These are phyloP conservation scores for Propithecus coquereli DNA, from an alignment of 2,113 vertebrate genomes.

Conservation along the genomic window DNA sequence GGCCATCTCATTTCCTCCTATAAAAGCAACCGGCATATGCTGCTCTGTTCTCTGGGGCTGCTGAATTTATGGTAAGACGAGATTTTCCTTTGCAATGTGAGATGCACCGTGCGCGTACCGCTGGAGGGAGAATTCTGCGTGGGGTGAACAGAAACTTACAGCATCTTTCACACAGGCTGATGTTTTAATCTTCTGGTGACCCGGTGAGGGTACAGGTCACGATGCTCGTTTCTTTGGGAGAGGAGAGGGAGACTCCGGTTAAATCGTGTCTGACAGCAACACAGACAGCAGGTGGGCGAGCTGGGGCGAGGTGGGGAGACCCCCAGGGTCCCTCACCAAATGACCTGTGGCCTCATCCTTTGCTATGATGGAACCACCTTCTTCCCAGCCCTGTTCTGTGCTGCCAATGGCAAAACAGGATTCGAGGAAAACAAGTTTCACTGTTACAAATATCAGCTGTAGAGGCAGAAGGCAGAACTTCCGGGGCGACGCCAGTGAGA, in stretches of 20 bases:
- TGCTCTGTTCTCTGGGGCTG: background rate
- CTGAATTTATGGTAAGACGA: background rate
- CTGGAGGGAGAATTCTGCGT: background rate
- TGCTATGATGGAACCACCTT: background rate
- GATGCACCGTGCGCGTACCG: background rate
- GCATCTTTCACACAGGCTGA: background rate
- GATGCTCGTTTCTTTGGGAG: background rate
- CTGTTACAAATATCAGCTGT: background rate
- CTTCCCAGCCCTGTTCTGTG: background rate
- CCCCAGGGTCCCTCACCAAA: background rate
- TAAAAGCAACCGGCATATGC: background rate
- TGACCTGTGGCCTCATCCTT: background rate
- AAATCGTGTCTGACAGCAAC: background rate
- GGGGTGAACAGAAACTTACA: too few species aligned
- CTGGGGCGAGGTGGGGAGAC: too few species aligned
- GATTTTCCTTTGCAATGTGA: background rate
- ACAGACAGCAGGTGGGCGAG: fast-evolving
- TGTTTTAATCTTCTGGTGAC: background rate
- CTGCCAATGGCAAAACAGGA: too few species aligned
- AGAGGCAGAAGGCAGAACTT: background rate
- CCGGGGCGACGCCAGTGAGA: background rate
- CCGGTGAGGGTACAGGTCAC: fast-evolving
- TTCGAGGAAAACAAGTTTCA: background rate
- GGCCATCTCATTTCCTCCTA: background rate
- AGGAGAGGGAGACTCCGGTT: background rate